Evolutionary conservation across 1,140 invertebrate species (phyloP).

Genomic region (Micrasema minimum): DNA sequence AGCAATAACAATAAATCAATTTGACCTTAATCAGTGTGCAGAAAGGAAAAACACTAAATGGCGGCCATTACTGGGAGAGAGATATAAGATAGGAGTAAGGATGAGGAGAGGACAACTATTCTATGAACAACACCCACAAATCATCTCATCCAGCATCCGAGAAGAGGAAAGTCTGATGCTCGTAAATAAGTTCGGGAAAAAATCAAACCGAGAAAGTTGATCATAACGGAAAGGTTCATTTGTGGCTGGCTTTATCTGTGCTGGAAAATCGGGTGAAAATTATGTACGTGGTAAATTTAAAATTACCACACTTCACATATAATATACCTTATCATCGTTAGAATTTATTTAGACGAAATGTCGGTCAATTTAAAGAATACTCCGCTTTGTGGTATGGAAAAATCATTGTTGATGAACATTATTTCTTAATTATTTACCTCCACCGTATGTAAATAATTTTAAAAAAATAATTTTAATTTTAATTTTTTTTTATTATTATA

Average conservation of each 20-base stretch:
- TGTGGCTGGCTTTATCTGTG: conserved; percentile 27
- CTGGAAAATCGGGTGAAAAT: too few species aligned
- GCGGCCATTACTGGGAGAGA: conserved; percentile 46
- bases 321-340: too few species aligned
- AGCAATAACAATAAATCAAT: conserved; percentile 54
- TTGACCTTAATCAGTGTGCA: conserved; percentile 52
- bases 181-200: conserved; percentile 51
- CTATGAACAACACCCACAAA: conserved; percentile 52
- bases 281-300: too few species aligned
- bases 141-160: conserved; percentile 50
- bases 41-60: conserved; percentile 49
- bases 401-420: too few species aligned
- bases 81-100: conserved; percentile 34
- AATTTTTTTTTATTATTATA: too few species aligned
- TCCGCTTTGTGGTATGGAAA: too few species aligned
- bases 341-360: too few species aligned
- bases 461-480: too few species aligned
- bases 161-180: conserved; percentile 51
- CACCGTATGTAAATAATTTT: too few species aligned
- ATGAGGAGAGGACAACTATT: conserved; percentile 34
- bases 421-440: too few species aligned
- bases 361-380: too few species aligned
- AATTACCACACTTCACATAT: too few species aligned
- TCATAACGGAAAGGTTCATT: conserved; percentile 50
- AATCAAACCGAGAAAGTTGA: conserved; percentile 47